Evolutionary conservation across 2,888 invertebrate genomes (phyloP), one percentile per base, ranked within the genome.

Genomic region (Oeneis ivallda): DNA sequence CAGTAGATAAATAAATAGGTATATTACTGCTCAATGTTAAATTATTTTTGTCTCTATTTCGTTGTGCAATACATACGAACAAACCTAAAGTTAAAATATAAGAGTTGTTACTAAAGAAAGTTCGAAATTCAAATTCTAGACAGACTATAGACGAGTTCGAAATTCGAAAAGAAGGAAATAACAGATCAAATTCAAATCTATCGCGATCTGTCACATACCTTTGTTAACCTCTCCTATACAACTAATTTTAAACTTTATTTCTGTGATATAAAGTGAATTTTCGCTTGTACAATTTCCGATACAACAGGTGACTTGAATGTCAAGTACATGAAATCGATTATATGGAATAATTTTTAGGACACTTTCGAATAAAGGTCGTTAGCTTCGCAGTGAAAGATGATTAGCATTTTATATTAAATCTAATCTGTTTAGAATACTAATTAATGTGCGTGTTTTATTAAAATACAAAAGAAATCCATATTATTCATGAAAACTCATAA

Each of bases 311-410:
- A 66, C 75, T 75, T 81, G 89, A 89, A 89, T 89, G 86, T 89
- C 88, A 90, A 88, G 85, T 86, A 87, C 85, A 86, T 83, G 86
- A 89, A 89, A 90, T 88, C 84, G 85, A 86, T 88, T 85, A 80
- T 72, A 66, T 67, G 74, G 78, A 76, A 72, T 80, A 79, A 84
- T 85, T 84, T 80, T 87, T 84, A 78, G 83, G 76, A 79, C 80
- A 86, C 89, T 90, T 89, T 89, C 88, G 71, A 83, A 78, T 72
- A 68, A 75, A 78, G 83, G 79, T 76, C 79, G 75, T 74, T 79
- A 77, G 74, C 80, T 73, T 74, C 69, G 68, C 69, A 67, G 78
- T 76, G 79, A 84, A 84, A 81, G 81, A 82, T 70, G 75, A 79
- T 83, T 83, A 76, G 74, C 78, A 83, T 83, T 76, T 75, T 72